Percentiles rank a stretch among this genome's conserved stretches.
Conservation (phyloP, 2,113 vertebrate species). For the Platycercus adscitus region DNA sequence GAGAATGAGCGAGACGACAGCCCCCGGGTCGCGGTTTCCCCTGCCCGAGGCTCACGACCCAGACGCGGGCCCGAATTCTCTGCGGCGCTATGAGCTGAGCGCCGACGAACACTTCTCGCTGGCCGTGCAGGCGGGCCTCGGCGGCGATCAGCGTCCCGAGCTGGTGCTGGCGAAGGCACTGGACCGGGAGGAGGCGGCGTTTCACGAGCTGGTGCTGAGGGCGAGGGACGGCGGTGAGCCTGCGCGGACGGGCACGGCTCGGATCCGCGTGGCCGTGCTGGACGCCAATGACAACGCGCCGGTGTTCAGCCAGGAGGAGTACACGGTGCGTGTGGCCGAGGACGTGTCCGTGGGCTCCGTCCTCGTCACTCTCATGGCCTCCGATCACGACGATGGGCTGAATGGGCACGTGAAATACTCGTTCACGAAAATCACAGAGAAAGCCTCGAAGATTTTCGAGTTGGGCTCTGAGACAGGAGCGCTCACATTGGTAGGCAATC, state of each 20-base stretch:
- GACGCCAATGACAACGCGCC: not conserved
- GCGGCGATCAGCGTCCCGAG: too few relatives aligned
- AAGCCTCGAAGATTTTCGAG: not conserved
- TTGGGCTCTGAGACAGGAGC: not conserved
- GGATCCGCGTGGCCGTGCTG: conserved; percentile 2
- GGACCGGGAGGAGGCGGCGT: conserved; percentile 72
- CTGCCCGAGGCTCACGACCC: not conserved
- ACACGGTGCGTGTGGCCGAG: not conserved
- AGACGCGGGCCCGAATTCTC: accelerated
- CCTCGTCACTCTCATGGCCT: not conserved
- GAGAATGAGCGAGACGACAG: not conserved
- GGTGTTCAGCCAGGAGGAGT: not conserved
- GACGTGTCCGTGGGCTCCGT: not conserved
- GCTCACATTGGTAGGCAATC: accelerated
- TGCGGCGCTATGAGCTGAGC: not conserved
- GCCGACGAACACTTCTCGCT: too few relatives aligned
- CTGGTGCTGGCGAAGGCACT: too few relatives aligned
- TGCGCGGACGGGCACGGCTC: not conserved
- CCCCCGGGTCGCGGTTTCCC: not conserved
- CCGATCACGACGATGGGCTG: accelerated
- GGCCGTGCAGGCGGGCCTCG: too few relatives aligned
- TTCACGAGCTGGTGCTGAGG: conserved; percentile 77
- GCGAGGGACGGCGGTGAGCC: conserved; percentile 36
- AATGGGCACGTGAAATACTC: accelerated
- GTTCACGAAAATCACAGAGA: too few relatives aligned